phyloP scores from a whole-genome alignment of 2,888 invertebrate genomes.

The Zeuzera pyrina region DNA sequence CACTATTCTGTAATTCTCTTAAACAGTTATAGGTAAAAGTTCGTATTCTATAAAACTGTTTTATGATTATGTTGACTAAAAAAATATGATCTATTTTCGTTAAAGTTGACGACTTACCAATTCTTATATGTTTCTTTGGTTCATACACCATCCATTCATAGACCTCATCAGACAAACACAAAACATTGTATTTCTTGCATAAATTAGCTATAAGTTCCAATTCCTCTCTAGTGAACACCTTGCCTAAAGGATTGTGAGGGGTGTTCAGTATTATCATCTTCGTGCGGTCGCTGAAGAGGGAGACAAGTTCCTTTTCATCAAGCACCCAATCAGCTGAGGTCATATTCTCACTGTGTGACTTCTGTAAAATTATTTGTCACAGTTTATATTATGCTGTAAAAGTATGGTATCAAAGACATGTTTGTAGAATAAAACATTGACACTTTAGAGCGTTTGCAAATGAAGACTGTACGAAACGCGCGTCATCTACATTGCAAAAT shows the following conservation, averaged over 20 bases:
- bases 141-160: constrained; percentile 97
- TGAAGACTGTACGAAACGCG: no score
- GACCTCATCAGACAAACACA: constrained; percentile 97
- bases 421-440: no score
- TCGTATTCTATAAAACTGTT: no score
- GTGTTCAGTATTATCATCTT: constrained; percentile 98
- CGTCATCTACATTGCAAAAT: no score
- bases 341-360: constrained; percentile 55
- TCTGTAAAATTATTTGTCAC: constrained; percentile 29
- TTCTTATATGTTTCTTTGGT: constrained; percentile 88
- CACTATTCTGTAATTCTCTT: no score
- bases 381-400: no score
- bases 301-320: constrained; percentile 84
- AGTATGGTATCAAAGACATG: no score
- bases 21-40: no score
- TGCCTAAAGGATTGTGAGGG: constrained; percentile 98
- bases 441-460: no score
- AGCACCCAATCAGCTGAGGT: constrained; percentile 92
- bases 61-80: no score
- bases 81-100: no score
- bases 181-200: constrained; percentile 92
- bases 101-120: constrained; percentile 84
- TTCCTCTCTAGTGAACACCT: constrained; percentile 82
- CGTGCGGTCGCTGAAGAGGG: constrained; percentile 88
- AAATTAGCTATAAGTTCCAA: constrained; percentile 85